These are phyloP conservation scores for Odocoileus virginianus DNA, from an alignment of 2,113 vertebrate genomes.

Conservation along the genomic window DNA sequence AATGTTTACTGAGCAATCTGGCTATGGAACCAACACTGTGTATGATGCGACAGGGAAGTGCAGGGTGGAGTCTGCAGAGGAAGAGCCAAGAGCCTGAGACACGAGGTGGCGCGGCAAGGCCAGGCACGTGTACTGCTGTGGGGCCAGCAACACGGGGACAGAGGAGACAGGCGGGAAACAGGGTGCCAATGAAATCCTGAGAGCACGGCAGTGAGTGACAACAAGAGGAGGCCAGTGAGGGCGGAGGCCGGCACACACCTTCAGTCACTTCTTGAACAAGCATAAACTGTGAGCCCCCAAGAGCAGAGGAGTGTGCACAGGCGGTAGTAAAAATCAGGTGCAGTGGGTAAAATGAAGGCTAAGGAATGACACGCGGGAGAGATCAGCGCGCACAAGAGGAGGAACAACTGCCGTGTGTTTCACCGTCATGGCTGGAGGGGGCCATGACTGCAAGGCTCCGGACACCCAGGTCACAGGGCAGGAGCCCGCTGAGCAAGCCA, in stretches of 20 bases:
- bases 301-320: not conserved
- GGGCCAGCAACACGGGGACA: not conserved
- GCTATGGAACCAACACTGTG: not conserved
- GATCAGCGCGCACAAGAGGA: not conserved
- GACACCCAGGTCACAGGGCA: not conserved
- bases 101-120: not conserved
- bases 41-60: not conserved
- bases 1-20: constrained; percentile 63
- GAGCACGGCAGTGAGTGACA: not conserved
- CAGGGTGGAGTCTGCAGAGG: not conserved
- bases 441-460: constrained; percentile 22
- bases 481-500: constrained; percentile 30
- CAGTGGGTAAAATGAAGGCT: not conserved
- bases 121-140: not conserved
- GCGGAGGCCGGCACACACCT: too few relatives aligned
- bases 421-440: not conserved
- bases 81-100: not conserved
- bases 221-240: not conserved
- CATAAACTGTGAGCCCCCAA: not conserved
- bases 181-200: not conserved
- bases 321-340: not conserved
- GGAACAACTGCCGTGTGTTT: not conserved
- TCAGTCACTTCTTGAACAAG: not conserved
- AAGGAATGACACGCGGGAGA: not conserved
- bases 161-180: not conserved